Base-by-base conservation (phyloP, 2,888 invertebrate genomes). In the Clusia tigrina region DNA sequence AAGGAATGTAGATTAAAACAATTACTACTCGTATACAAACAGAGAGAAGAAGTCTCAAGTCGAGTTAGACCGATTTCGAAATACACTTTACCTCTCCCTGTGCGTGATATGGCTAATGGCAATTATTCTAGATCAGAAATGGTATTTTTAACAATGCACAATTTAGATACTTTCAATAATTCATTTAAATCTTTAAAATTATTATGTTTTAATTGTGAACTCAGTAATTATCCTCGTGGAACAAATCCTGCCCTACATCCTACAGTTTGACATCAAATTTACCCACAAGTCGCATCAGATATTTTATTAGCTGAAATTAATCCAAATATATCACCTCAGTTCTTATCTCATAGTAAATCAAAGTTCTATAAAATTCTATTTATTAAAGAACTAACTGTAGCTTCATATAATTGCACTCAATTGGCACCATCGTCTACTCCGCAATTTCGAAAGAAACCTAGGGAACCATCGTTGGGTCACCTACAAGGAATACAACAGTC, bases 361-460 rank as follows among this genome's bases (percentile, higher is more conserved):
- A 90, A 89, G 71, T 90, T 90, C 76, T 91, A 90, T 85, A 90
- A 90, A 76, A 90, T 91, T 71, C 88, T 90, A 63, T 90, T 91
- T 85, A 90, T 91, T 78, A 90, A 90, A 85, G 87, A 87, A 2
- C 87, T 87, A 61, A 86, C 86, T 24, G 85, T 86, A 20, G 85
- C 85, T 20, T 85, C 86, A n/a, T 85, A 86, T 48, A 91, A 91
- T 76, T 70, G 71, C 37, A 86, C 86, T 10, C 87, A 87, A 18
- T 71, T 87, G 64, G 86, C 87, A 67, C 67, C 71, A 15, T 86
- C 75, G 59, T 76, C 87, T 6, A 87, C 88, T 60, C 88, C 88
- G 17, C 88, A 87, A 71, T 87, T 90, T 74, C 89, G 89, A 46
- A 89, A 89, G 86, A 89, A 89, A 79, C 89, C 89, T 2, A 89